A percentile compares a stretch with the other conserved stretches of the same genome.
Evolutionary conservation across 2,888 invertebrate species (phyloP).

Genomic region (Euphydryas editha): DNA sequence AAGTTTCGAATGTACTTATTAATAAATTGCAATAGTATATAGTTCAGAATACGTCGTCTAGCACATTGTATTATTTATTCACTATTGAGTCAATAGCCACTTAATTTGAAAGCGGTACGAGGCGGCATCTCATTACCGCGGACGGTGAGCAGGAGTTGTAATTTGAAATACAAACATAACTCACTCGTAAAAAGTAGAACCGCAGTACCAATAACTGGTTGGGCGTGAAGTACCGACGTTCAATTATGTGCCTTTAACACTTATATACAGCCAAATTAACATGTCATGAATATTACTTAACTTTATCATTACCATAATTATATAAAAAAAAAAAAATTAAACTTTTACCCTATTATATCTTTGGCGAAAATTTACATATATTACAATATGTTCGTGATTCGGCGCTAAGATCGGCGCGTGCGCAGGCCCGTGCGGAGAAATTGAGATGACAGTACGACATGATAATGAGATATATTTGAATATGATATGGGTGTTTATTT

Average conservation of each 20-base stretch:
- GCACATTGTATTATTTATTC: neutral
- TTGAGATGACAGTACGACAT: constrained; percentile 38
- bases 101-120: constrained; percentile 4
- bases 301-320: constrained; percentile 66
- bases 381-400: constrained; percentile 55
- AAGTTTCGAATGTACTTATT: neutral
- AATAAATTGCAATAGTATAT: neutral
- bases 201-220: constrained; percentile 36
- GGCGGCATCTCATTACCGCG: constrained; percentile 15
- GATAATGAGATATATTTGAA: constrained; percentile 34
- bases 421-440: constrained; percentile 46
- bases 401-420: constrained; percentile 52
- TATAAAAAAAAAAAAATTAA: constrained; percentile 44
- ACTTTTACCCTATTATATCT: constrained; percentile 70
- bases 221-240: constrained; percentile 46
- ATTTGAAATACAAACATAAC: constrained; percentile 28
- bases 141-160: constrained; percentile 20
- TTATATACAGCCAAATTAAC: constrained; percentile 72
- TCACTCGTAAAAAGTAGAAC: constrained; percentile 33
- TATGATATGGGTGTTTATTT: constrained; percentile 21
- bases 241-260: constrained; percentile 75
- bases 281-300: constrained; percentile 80
- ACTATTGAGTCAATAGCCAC: constrained; percentile 3
- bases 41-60: neutral
- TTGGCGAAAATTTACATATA: constrained; percentile 73